phyloP scores from a whole-genome alignment of 1,140 invertebrate genomes.

The Luehdorfia chinensis region DNA sequence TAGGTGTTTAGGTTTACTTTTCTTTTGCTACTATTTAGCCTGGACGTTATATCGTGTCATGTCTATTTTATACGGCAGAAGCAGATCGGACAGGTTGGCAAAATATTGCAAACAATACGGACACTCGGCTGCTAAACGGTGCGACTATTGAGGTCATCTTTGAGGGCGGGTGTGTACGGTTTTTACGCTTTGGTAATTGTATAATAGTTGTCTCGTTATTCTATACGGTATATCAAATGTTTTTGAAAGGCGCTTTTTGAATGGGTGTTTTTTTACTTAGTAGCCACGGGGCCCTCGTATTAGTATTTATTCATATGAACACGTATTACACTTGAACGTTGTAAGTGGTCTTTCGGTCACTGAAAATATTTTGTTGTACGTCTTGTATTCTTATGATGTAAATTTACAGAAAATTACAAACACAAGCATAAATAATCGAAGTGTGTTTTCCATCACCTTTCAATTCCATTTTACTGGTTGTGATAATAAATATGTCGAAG shows the following conservation, averaged over 20 bases:
- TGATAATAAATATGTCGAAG: no score
- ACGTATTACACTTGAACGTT: not conserved
- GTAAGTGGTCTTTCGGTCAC: not conserved
- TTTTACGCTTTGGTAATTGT: conserved; percentile 14
- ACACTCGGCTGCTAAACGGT: conserved; percentile 2
- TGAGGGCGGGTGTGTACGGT: conserved; percentile 3
- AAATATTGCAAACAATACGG: not conserved
- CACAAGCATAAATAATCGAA: not conserved
- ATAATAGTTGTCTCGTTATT: conserved; percentile 8
- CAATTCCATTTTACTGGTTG: no score
- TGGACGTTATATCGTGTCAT: no score
- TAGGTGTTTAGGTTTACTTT: no score
- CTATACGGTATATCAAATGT: conserved; percentile 13
- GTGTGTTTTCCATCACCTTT: no score
- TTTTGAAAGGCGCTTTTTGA: not conserved
- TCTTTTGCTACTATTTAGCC: no score
- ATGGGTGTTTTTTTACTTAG: not conserved
- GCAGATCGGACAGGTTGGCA: not conserved
- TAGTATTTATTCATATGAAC: not conserved
- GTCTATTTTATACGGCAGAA: not conserved
- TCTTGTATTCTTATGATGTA: no score
- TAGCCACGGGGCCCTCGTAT: not conserved
- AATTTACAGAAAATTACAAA: no score
- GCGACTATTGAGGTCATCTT: conserved; percentile 11
- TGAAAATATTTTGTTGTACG: not conserved